Conservation (phyloP, 2,888 invertebrate genomes). For the Drosophila hawaiiensis region DNA sequence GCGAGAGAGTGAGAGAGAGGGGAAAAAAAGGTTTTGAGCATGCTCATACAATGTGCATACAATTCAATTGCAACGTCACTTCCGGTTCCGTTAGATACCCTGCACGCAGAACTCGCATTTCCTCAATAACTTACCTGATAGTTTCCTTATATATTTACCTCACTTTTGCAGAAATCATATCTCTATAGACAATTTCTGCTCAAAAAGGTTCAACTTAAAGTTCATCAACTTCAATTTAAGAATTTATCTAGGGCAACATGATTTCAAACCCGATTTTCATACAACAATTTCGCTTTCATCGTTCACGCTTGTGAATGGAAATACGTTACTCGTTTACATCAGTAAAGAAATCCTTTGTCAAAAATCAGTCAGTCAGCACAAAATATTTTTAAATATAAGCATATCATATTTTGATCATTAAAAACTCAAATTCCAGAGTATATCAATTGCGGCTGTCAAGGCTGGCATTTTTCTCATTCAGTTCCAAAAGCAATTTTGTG, state of each 20-base stretch:
- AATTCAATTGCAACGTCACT: conserved; percentile 75
- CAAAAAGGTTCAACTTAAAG: not conserved
- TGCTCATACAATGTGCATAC: conserved; percentile 54
- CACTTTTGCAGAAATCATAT: not conserved
- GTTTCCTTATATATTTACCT: not conserved
- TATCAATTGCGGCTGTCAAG: not conserved
- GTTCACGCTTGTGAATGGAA: not conserved
- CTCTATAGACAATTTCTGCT: not conserved
- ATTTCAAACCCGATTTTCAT: not conserved
- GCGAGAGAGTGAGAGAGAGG: not conserved
- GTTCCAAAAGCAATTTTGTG: conserved; percentile 50
- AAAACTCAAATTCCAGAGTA: conserved; percentile 4
- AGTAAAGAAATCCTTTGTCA: not conserved
- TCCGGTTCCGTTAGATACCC: conserved; percentile 58
- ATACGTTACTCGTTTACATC: not conserved
- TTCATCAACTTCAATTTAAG: not conserved
- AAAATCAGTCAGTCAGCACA: not conserved
- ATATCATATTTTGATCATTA: conserved; percentile 6
- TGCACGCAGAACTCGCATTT: not conserved
- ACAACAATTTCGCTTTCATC: not conserved
- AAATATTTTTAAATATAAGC: not conserved
- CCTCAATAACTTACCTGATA: conserved; percentile 5
- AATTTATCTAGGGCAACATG: not conserved
- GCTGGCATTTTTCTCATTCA: not conserved
- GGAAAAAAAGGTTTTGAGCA: conserved; percentile 44